These are phyloP conservation scores for Malaclemys terrapin DNA, from an alignment of 2,113 vertebrate species.

Conservation along the genomic window DNA sequence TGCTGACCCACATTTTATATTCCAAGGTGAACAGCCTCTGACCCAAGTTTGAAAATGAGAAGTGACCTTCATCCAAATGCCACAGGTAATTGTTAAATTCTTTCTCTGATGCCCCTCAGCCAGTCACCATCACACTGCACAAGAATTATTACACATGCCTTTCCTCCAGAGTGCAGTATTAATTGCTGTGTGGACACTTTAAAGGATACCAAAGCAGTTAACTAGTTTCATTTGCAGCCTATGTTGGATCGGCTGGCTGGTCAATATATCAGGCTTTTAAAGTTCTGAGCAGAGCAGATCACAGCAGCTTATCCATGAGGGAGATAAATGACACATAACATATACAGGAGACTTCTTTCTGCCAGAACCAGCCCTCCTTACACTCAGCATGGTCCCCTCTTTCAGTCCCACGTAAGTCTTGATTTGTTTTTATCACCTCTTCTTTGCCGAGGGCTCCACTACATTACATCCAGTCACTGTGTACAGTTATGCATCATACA, in stretches of 20 bases:
- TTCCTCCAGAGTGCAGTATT: not conserved
- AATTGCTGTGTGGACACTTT: not conserved
- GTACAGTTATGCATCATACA: not conserved
- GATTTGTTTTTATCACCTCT: not conserved
- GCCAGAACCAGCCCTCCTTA: not conserved
- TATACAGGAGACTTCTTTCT: not conserved
- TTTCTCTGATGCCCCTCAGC: not conserved
- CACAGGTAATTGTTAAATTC: not conserved
- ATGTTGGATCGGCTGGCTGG: not conserved
- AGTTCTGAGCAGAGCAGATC: not conserved
- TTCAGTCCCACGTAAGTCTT: not conserved
- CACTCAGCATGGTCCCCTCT: not conserved
- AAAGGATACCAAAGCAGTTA: not conserved
- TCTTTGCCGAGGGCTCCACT: not conserved
- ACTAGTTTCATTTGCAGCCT: not conserved
- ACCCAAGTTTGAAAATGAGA: not conserved
- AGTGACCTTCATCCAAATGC: not conserved
- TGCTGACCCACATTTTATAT: not conserved
- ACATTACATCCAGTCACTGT: not conserved
- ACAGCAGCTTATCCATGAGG: not conserved
- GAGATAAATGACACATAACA: not conserved
- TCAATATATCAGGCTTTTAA: not conserved
- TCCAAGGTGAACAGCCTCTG: not conserved
- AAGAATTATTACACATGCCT: not conserved
- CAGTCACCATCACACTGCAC: not conserved